phyloP scores from a whole-genome alignment of 2,888 invertebrate genomes.

The Ormyrus labotus region DNA sequence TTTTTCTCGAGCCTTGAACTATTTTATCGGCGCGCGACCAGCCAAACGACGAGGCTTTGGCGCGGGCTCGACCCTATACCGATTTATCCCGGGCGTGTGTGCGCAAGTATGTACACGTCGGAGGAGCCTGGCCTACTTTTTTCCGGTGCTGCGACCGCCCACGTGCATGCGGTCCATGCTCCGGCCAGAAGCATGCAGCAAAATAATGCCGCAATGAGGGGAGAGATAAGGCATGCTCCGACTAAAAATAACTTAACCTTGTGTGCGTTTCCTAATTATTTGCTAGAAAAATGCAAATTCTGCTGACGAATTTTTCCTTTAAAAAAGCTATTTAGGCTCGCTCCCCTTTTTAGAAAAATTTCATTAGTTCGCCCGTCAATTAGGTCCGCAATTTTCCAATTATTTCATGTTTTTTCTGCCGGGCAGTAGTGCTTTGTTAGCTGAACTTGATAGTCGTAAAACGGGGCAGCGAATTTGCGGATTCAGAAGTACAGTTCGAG shows the following conservation, averaged over 20 bases:
- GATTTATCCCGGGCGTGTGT: constrained; percentile 3
- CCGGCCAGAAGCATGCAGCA: constrained; percentile 27
- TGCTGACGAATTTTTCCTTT: too few relatives aligned
- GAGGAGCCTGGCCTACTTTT: constrained; percentile 37
- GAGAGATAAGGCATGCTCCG: too few relatives aligned
- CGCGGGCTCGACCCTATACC: neutral
- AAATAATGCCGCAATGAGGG: constrained; percentile 26
- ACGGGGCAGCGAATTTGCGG: constrained; percentile 14
- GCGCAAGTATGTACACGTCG: neutral
- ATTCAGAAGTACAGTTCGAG: neutral
- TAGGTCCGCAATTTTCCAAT: too few relatives aligned
- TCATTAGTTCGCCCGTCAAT: too few relatives aligned
- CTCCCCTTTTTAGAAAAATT: too few relatives aligned
- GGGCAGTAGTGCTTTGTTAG: too few relatives aligned
- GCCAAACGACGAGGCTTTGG: constrained; percentile 41
- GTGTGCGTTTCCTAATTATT: neutral
- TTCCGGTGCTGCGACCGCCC: neutral
- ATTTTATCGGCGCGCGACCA: constrained; percentile 35
- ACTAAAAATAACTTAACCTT: too few relatives aligned
- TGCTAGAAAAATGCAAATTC: neutral
- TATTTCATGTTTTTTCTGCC: too few relatives aligned
- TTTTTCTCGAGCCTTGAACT: constrained; percentile 26
- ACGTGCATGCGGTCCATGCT: neutral
- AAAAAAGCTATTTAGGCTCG: too few relatives aligned
- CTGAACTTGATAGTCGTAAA: neutral